Base-by-base conservation (phyloP, 1,140 invertebrate genomes). In the Octopus sinensis region DNA sequence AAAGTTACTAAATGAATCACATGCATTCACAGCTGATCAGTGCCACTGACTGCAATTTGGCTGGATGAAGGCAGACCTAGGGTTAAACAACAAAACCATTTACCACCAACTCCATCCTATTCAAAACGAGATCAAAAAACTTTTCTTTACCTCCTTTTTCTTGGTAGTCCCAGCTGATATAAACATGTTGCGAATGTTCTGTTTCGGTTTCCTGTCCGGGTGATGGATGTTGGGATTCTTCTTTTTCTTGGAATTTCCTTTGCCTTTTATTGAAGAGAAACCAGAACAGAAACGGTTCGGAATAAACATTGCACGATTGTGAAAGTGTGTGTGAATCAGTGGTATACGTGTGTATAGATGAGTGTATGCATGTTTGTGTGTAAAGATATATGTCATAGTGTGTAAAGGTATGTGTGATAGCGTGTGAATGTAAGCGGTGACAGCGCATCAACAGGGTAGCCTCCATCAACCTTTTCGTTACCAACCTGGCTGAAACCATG, bases 151-250 rank as follows among this genome's bases (percentile, higher is more conserved):
- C 68, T 95, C 88, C 10, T 79, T 84, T 10, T 77, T 82, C 5
- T 83, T 84, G 6, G 85, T 97, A 23, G 93, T 91, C n/a, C 93
- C 91, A 6, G 95, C 93, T 85, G 94, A 95, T 83, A 94, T 94
- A 79, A 98, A 92, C 92, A 98, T 94, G 86, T 93, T 95, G 79
- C 95, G 93, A 81, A 97, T 95, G 86, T 88, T 90, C 53, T 86
- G 79, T 79, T 88, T 88, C 5, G 88, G 86, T 83, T 88, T 88
- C 7, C 17, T n/a, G 12, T 87, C 88, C 93, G 94, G 85, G 92
- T 87, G 82, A 92, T 91, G 93, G 81, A 91, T 90, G 82, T 91
- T 90, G 6, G 86, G 87, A 84, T 91, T 90, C 81, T 89, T 90
- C 76, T 87, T 88, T 71, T 86, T 87, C 17, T 12, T 62, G 56